Conservation (phyloP, 2,797 vertebrate species). For the Luscinia megarhynchos region DNA sequence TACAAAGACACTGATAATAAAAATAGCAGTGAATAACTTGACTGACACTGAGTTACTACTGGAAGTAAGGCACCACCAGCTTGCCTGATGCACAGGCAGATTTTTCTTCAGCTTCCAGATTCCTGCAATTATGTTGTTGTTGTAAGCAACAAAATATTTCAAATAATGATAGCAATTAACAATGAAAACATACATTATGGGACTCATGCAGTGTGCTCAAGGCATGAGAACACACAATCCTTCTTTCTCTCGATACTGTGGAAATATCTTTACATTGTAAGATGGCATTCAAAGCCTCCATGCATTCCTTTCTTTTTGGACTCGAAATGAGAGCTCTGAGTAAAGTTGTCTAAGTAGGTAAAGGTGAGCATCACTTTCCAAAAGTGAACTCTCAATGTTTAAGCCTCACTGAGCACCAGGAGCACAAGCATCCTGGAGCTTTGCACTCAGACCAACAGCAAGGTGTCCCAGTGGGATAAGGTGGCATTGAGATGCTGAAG, state of each 20-base stretch:
- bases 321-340: neutral
- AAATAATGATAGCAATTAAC: conserved; percentile 32
- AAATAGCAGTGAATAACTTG: neutral
- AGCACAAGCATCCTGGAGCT: neutral
- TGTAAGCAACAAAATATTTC: conserved; percentile 16
- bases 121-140: conserved; percentile 11
- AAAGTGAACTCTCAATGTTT: neutral
- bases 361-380: neutral
- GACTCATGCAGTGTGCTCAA: neutral
- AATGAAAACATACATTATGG: neutral
- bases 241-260: neutral
- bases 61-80: neutral
- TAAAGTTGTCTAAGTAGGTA: neutral
- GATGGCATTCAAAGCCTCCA: neutral
- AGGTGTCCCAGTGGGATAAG: neutral
- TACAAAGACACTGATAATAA: neutral
- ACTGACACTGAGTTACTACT: neutral
- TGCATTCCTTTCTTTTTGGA: neutral
- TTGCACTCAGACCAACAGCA: neutral
- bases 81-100: neutral
- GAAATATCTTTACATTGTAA: neutral
- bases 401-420: neutral
- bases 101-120: conserved; percentile 18
- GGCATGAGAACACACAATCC: neutral
- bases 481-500: fast-evolving